Evolutionary conservation across 2,113 vertebrate species (phyloP).

Genomic region (Indicator maculatus): DNA sequence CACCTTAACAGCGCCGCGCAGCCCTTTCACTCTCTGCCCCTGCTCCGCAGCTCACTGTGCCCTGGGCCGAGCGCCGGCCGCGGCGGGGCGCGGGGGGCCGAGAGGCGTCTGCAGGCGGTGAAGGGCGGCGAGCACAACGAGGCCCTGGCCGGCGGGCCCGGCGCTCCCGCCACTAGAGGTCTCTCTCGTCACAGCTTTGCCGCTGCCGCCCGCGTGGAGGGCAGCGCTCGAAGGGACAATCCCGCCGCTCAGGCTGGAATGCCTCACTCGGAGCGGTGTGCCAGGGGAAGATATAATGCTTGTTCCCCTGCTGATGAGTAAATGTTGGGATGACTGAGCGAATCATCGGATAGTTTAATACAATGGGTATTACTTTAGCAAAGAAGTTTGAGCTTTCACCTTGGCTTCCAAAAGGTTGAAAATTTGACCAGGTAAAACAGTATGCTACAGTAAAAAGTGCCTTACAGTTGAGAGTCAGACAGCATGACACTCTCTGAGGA

Average conservation of each 20-base stretch:
- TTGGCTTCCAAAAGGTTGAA: constrained; percentile 70
- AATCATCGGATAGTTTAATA: constrained; percentile 81
- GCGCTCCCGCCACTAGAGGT: constrained; percentile 87
- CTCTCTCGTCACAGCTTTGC: constrained; percentile 91
- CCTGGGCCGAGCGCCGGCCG: not conserved
- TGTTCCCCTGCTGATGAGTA: constrained; percentile 79
- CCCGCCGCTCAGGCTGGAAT: constrained; percentile 78
- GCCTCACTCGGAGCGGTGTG: constrained; percentile 75
- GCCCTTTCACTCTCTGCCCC: not conserved
- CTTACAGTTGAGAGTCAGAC: constrained; percentile 17
- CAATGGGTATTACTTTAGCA: constrained; percentile 63
- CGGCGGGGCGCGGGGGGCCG: not conserved
- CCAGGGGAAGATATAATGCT: constrained; percentile 77
- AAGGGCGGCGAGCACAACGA: not conserved
- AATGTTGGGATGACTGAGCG: constrained; percentile 79
- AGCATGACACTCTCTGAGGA: constrained; percentile 30
- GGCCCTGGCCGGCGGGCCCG: fast-evolving
- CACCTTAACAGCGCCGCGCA: not conserved
- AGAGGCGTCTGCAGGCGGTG: fast-evolving
- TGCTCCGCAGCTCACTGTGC: not conserved
- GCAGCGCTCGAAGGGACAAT: constrained; percentile 76
- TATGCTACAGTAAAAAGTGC: constrained; percentile 20
- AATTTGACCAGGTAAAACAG: constrained; percentile 73
- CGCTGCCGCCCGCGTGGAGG: not conserved
- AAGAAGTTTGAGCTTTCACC: constrained; percentile 80